Evolutionary conservation across 35 echinoderm and acorn worm species (phyloP), one percentile per base, ranked within the genome.

Genomic region (Ophiothrix spiculata): DNA sequence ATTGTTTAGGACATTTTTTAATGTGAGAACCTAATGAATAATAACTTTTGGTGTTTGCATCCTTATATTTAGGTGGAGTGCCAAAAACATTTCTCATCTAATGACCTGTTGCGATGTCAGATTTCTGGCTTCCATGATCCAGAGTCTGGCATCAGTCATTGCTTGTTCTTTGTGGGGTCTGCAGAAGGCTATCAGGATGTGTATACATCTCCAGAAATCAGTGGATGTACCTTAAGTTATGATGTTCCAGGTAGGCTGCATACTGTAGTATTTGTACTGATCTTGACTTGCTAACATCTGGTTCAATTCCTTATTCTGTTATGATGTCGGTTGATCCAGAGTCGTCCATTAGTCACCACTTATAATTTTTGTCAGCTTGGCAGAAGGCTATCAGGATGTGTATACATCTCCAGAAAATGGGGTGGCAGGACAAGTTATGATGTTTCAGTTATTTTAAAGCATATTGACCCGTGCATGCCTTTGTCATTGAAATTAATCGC

Each of bases 131-230:
- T 89, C 39, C 38, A 75, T 0, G 87, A 89, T 77, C 37, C 36
- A 42, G 87, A 89, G 46, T 82, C 78, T 14, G 39, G 79, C 29
- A 89, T 89, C 77, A 80, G 42, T 39, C 37, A 56, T 12, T 82
- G 21, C 16, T 3, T 0, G 2, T 77, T 89, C 31, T 29, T 31
- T 56, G 80, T 89, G 33, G 87, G 87, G 6, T 41, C 63, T 8
- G 60, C 80, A 42, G 56, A 82, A 40, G 87, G 87, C 36, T 37
- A 32, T 29, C 0, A 89, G 31, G 85, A 87, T 35, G 76, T 87
- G 2, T 87, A 46, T n/a, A 10, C 4, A 12, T 60, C 74, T 0
- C 37, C 38, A 12, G 31, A 64, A 17, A 25, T 87, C 33, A 38
- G 38, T 76, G 85, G 10, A 15, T 15, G 60, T 10, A 28, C 3